Conservation (phyloP, 2,888 invertebrate species). For the Eristalis pertinax region DNA sequence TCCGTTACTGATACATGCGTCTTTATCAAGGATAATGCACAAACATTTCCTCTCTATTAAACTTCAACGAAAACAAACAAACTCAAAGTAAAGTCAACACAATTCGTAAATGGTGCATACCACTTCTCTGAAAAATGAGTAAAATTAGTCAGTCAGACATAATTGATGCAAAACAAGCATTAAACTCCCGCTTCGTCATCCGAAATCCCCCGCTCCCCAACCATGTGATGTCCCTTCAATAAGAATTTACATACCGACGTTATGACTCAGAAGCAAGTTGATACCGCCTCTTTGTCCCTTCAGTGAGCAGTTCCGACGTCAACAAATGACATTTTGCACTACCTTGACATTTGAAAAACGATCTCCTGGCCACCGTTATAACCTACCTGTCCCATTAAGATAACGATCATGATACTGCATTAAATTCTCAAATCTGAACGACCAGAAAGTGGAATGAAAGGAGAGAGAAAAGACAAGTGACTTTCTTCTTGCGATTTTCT, state of each 20-base stretch:
- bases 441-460: constrained; percentile 20
- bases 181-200: too few relatives aligned
- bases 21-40: too few relatives aligned
- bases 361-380: constrained; percentile 46
- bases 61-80: too few relatives aligned
- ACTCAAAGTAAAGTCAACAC: too few relatives aligned
- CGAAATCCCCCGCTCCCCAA: too few relatives aligned
- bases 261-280: neutral
- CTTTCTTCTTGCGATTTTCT: constrained; percentile 37
- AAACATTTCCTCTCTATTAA: too few relatives aligned
- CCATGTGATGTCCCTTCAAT: neutral
- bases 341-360: constrained; percentile 60
- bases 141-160: too few relatives aligned
- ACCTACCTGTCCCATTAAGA: constrained; percentile 34
- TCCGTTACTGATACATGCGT: too few relatives aligned
- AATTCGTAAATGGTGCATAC: too few relatives aligned
- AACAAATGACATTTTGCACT: constrained; percentile 35
- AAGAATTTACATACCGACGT: neutral
- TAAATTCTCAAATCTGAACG: constrained; percentile 21
- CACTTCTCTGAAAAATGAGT: too few relatives aligned
- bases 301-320: neutral
- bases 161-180: too few relatives aligned
- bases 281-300: neutral
- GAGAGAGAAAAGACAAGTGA: constrained; percentile 16
- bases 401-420: constrained; percentile 24